phyloP scores from a whole-genome alignment of 1,140 invertebrate species.

The Vanessa tameamea region DNA sequence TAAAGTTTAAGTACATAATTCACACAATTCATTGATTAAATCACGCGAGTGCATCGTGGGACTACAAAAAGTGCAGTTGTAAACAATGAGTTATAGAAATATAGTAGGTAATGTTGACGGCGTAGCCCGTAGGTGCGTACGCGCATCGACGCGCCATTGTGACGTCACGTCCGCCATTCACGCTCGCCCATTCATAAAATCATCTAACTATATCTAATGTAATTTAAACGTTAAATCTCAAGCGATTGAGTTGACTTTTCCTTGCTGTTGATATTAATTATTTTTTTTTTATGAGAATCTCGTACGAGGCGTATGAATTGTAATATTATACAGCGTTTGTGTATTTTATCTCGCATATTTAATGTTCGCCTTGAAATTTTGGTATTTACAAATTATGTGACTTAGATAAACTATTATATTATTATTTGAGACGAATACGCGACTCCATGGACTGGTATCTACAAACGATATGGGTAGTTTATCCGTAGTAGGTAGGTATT shows the following conservation, averaged over 20 bases:
- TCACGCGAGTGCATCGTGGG: constrained; percentile 3
- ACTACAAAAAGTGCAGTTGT: constrained; percentile 3
- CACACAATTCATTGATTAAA: neutral
- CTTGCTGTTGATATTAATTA: neutral
- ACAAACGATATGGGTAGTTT: too few species aligned
- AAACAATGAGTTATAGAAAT: neutral
- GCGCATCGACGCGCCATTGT: constrained; percentile 44
- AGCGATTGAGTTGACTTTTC: neutral
- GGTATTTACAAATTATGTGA: neutral
- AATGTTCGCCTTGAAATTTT: constrained; percentile 2
- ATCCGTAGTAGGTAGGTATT: too few species aligned
- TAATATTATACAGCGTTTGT: constrained; percentile 2
- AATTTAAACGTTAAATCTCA: neutral
- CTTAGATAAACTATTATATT: neutral
- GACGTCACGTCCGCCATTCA: constrained; percentile 56
- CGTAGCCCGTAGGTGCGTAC: constrained; percentile 47
- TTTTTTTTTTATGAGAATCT: constrained; percentile 13
- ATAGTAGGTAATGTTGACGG: neutral
- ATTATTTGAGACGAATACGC: too few species aligned
- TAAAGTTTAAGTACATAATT: neutral
- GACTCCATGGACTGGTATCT: too few species aligned
- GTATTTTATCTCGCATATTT: constrained; percentile 1
- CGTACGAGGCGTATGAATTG: constrained; percentile 18
- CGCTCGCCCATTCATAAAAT: constrained; percentile 54
- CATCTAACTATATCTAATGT: neutral